Conservation (phyloP, 2,113 vertebrate species). For the Vulpes vulpes region DNA sequence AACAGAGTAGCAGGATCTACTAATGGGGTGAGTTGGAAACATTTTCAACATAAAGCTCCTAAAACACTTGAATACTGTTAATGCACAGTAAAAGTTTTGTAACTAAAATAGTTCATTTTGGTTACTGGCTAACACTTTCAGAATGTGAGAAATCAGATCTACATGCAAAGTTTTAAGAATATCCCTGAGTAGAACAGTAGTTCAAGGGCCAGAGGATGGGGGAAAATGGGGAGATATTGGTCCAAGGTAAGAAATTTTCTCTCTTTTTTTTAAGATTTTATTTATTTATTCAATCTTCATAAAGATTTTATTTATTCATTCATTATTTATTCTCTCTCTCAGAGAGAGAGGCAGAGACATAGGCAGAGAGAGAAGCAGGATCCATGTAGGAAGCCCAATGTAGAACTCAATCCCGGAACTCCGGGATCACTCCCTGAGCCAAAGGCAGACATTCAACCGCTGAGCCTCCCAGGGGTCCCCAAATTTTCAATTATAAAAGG, state of each 20-base stretch:
- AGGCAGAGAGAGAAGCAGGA: too few species aligned
- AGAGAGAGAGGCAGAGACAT: too few species aligned
- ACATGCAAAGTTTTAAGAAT: background rate
- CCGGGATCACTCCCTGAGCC: too few species aligned
- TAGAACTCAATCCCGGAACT: too few species aligned
- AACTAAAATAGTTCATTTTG: background rate
- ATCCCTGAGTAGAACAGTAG: background rate
- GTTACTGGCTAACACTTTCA: background rate
- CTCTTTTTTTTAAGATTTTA: too few species aligned
- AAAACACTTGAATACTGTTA: background rate
- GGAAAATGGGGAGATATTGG: background rate
- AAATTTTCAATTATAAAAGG: background rate
- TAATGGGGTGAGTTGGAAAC: background rate
- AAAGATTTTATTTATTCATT: too few species aligned
- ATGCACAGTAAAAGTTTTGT: background rate
- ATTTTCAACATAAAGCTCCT: background rate
- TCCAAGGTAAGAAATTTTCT: background rate
- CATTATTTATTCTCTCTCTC: too few species aligned
- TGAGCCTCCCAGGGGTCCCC: too few species aligned
- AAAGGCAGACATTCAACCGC: too few species aligned
- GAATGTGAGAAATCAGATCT: background rate
- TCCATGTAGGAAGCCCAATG: too few species aligned
- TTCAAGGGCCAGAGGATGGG: background rate
- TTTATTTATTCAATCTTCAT: too few species aligned
- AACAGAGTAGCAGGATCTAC: background rate